phyloP scores from a whole-genome alignment of 2,888 invertebrate genomes.

The Spisula solida region DNA sequence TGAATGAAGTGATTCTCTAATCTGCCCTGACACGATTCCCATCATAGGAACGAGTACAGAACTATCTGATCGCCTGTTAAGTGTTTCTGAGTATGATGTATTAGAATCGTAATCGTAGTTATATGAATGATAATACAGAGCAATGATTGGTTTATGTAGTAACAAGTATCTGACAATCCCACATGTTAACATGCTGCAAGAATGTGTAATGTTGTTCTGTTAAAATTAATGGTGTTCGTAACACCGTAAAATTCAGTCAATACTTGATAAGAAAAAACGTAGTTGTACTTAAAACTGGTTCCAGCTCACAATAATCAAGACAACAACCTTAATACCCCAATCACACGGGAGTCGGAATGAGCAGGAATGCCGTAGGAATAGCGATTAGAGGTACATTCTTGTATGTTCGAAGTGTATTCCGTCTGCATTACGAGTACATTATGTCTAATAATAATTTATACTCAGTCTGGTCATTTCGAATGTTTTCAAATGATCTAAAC shows the following conservation, averaged over 20 bases:
- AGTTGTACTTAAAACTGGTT: too few species aligned
- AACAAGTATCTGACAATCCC: not conserved
- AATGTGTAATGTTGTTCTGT: not conserved
- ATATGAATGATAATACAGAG: not conserved
- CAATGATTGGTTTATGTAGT: not conserved
- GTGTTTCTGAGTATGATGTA: slow-evolving; percentile 14
- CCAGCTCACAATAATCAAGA: too few species aligned
- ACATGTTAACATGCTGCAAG: not conserved
- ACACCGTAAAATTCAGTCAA: not conserved
- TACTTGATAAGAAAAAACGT: not conserved
- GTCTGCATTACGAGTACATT: too few species aligned
- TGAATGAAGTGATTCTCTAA: not conserved
- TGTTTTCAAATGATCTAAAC: too few species aligned
- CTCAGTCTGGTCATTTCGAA: too few species aligned
- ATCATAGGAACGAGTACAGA: not conserved
- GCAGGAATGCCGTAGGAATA: too few species aligned
- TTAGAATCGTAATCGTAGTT: not conserved
- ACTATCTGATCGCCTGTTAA: not conserved
- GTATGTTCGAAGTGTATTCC: too few species aligned
- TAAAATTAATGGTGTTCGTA: not conserved
- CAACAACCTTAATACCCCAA: too few species aligned
- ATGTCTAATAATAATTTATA: too few species aligned
- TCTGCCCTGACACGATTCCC: not conserved
- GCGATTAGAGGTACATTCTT: too few species aligned
- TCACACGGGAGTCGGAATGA: too few species aligned